Evolutionary conservation across 1,140 invertebrate genomes (phyloP), one percentile per base, ranked within the genome.

Genomic region (Mycetomoellerius zeteki): DNA sequence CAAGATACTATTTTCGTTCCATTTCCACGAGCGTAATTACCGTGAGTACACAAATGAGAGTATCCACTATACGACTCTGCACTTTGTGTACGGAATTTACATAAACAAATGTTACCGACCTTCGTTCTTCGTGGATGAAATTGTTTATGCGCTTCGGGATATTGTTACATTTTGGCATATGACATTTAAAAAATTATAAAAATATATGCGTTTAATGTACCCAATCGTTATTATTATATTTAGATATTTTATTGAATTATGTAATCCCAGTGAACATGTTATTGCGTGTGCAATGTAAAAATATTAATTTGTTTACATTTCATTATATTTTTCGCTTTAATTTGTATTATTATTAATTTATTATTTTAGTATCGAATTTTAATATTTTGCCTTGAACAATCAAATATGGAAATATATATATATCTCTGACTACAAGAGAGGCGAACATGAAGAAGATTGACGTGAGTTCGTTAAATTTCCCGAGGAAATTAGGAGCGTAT

Each of bases 1-100:
- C 16, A 65, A 43, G 78, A 72, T 72, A 82, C 80, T 82, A 82
- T 82, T 82, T 82, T 82, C 67, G 80, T 82, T 82, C 54, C 80
- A 82, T 82, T 82, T 72, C 67, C 67, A 85, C 73, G 33, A 27
- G 43, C 43, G 60, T 85, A 85, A 62, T 77, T 77, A 58, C 56
- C 27, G 30, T 64, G 58, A 52, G 47, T 47, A 24, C 21, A 27
- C 82, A 50, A 77, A 78, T 85, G 58, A 58, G 43, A 47, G 6
- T 67, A 56, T 37, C 50, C 73, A 47, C 47, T 33, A n/a, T 65
- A 43, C 27, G 43, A 10, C n/a, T 58, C 3, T 58, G 78, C 27
- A 14, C 52, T 21, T 12, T 73, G 21, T 82, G 58, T 72, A 19
- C 52, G 24, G n/a, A 84, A 84, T 84, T 84, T 84, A 24, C 80